Conservation (phyloP, 2,888 invertebrate species). For the Smittia sp. region DNA sequence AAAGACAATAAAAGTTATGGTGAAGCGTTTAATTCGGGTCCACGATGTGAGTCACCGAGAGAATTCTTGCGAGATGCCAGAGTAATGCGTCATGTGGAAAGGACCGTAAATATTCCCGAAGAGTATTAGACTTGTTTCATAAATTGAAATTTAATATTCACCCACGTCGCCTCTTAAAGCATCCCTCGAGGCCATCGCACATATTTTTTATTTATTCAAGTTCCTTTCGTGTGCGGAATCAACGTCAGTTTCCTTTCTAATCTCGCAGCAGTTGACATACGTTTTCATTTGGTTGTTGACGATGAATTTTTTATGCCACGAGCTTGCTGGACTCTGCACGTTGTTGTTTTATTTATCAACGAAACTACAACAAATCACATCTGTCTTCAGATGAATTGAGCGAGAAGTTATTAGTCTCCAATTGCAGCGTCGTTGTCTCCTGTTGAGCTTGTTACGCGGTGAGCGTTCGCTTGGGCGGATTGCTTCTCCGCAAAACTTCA, state of each 20-base stretch:
- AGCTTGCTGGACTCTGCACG: not conserved
- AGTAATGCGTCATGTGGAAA: not conserved
- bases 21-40: not conserved
- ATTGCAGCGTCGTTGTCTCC: not conserved
- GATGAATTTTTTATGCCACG: constrained; percentile 30
- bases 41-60: not conserved
- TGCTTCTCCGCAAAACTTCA: too few relatives aligned
- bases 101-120: constrained; percentile 29
- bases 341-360: constrained; percentile 23
- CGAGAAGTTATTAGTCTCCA: constrained; percentile 19
- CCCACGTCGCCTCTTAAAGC: constrained; percentile 14
- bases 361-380: constrained; percentile 24
- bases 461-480: not conserved
- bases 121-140: not conserved
- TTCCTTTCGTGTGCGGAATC: constrained; percentile 9
- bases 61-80: not conserved
- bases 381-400: constrained; percentile 27
- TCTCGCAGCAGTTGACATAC: constrained; percentile 8
- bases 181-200: constrained; percentile 40
- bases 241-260: not conserved
- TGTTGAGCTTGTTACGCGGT: constrained; percentile 16
- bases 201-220: constrained; percentile 39
- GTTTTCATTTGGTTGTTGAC: not conserved
- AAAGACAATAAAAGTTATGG: constrained; percentile 15
- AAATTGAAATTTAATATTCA: constrained; percentile 42